These are phyloP conservation scores for Chrysochloris asiatica DNA, from an alignment of 2,113 vertebrate genomes.

Conservation along the genomic window DNA sequence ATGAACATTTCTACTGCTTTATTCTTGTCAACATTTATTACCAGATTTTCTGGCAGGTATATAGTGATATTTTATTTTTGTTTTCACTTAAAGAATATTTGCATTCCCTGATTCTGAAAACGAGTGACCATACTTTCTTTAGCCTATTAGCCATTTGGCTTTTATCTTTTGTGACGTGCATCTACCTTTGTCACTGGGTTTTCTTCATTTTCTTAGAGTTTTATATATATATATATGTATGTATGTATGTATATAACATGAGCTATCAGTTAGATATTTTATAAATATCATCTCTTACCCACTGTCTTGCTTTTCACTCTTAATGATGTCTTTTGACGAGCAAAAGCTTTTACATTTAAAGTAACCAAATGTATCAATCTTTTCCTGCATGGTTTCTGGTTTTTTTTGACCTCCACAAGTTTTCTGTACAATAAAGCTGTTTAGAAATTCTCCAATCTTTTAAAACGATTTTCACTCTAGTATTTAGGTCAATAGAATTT, in stretches of 20 bases:
- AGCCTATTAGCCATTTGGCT: background rate
- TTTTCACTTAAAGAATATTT: background rate
- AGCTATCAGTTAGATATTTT: background rate
- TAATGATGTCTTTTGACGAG: background rate
- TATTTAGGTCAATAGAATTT: background rate
- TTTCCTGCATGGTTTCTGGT: background rate
- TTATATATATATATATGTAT: background rate
- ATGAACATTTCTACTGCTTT: background rate
- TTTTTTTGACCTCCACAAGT: background rate
- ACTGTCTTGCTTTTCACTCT: slow-evolving; percentile 1
- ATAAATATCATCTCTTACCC: background rate
- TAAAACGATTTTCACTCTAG: too few species aligned
- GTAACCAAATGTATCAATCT: background rate
- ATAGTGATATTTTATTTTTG: background rate
- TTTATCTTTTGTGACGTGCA: background rate
- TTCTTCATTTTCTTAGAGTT: slow-evolving; percentile 22
- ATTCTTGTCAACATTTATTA: background rate
- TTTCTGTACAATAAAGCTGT: background rate
- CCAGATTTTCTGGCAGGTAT: background rate
- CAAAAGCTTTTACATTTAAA: background rate
- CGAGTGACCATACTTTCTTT: background rate
- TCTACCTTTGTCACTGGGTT: background rate
- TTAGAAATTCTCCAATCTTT: too few species aligned
- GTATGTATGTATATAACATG: background rate
- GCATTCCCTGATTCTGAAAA: background rate